phyloP scores from a whole-genome alignment of 2,888 invertebrate species.

The Julus scanicus region DNA sequence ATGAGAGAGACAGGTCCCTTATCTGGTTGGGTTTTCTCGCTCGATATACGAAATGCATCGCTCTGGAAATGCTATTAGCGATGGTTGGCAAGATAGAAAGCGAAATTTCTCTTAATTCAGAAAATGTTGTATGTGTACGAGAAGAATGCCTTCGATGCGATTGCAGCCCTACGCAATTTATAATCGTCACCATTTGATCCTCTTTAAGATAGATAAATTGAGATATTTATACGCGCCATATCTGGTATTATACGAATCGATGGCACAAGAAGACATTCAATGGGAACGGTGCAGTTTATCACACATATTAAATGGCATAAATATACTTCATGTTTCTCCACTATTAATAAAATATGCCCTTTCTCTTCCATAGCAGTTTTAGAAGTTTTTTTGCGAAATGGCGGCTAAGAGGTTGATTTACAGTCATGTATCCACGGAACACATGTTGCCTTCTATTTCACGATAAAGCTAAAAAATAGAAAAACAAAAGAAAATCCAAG shows the following conservation, averaged over 20 bases:
- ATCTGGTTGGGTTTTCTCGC: background rate
- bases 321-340: slow-evolving; percentile 2
- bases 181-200: slow-evolving; percentile 48
- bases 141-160: slow-evolving; percentile 32
- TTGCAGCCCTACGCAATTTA: slow-evolving; percentile 2
- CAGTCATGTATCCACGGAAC: background rate
- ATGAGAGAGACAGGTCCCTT: background rate
- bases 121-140: background rate
- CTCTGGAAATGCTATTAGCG: slow-evolving; percentile 11
- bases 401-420: background rate
- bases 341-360: slow-evolving; percentile 19
- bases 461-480: background rate
- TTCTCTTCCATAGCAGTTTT: background rate
- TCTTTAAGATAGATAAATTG: slow-evolving; percentile 48
- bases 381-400: background rate
- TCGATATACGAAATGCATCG: background rate
- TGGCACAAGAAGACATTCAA: background rate
- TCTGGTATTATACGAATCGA: slow-evolving; percentile 31
- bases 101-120: slow-evolving; percentile 40
- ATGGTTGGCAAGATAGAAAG: slow-evolving; percentile 9
- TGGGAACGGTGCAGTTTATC: background rate
- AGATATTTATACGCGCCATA: slow-evolving; percentile 38
- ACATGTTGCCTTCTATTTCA: background rate
- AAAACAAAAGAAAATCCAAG: background rate
- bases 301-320: slow-evolving; percentile 11